phyloP scores from a whole-genome alignment of 2,888 invertebrate species.

The Leptopilina syphax region DNA sequence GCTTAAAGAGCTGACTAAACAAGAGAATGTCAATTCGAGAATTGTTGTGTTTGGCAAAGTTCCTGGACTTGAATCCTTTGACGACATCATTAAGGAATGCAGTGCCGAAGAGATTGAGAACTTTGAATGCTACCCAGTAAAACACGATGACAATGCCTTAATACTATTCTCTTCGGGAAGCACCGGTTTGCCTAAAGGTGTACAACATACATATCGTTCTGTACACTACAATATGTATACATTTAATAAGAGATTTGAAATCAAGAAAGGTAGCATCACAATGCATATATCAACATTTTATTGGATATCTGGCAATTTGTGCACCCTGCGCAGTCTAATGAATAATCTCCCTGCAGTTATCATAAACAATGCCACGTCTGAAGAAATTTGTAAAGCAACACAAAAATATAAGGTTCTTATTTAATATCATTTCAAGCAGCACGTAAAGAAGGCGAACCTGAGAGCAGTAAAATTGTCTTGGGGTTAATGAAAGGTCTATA shows the following conservation, averaged over 20 bases:
- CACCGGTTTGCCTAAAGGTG: constrained; percentile 69
- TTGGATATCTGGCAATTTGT: constrained; percentile 66
- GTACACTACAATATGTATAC: constrained; percentile 52
- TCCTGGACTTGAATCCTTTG: constrained; percentile 52
- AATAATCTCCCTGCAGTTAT: constrained; percentile 56
- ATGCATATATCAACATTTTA: constrained; percentile 64
- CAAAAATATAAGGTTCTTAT: constrained; percentile 66
- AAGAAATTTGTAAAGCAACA: constrained; percentile 59
- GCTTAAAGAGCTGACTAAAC: constrained; percentile 43
- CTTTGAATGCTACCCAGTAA: constrained; percentile 56
- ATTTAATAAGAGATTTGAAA: background rate
- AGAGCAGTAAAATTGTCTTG: too few relatives aligned
- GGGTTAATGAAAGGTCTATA: too few relatives aligned
- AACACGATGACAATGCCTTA: constrained; percentile 54
- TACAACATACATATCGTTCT: constrained; percentile 60
- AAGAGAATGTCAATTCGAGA: constrained; percentile 47
- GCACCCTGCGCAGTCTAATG: constrained; percentile 51
- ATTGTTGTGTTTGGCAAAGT: constrained; percentile 53
- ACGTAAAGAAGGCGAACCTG: too few relatives aligned
- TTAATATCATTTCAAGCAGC: too few relatives aligned
- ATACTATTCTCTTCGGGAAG: constrained; percentile 71
- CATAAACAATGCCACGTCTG: constrained; percentile 59
- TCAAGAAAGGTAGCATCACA: background rate
- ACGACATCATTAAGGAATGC: constrained; percentile 54
- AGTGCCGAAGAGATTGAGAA: constrained; percentile 50